phyloP scores from a whole-genome alignment of 2,888 invertebrate species.

The Diabrotica balteata region DNA sequence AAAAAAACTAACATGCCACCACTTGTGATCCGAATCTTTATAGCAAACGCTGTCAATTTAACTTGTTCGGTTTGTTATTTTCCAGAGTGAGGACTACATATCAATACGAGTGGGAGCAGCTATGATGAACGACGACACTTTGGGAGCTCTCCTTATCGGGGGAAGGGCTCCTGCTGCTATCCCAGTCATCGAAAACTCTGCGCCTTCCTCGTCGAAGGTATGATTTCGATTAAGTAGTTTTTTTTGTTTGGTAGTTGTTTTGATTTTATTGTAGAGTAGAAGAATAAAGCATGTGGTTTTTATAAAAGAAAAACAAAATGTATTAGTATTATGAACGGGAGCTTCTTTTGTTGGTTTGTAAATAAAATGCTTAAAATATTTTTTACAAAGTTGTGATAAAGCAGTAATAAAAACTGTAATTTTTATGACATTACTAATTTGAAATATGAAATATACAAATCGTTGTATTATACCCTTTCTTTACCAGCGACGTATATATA shows the following conservation, averaged over 20 bases:
- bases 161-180: conserved; percentile 41
- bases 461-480: no score
- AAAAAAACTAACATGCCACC: no score
- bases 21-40: no score
- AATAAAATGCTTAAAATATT: no score
- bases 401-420: no score
- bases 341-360: background rate
- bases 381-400: no score
- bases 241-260: conserved; percentile 1
- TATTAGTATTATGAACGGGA: no score
- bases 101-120: conserved; percentile 60
- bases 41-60: no score
- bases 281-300: background rate
- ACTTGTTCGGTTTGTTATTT: conserved; percentile 23
- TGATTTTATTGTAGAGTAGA: background rate
- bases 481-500: no score
- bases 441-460: no score
- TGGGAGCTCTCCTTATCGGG: conserved; percentile 55
- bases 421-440: no score
- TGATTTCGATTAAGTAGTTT: conserved; percentile 3
- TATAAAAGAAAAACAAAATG: no score
- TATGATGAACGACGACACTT: conserved; percentile 59
- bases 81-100: conserved; percentile 63
- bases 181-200: conserved; percentile 44
- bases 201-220: conserved; percentile 49